Evolutionary conservation across 2,797 vertebrate species (phyloP).

Genomic region (Sitta carolinensis): DNA sequence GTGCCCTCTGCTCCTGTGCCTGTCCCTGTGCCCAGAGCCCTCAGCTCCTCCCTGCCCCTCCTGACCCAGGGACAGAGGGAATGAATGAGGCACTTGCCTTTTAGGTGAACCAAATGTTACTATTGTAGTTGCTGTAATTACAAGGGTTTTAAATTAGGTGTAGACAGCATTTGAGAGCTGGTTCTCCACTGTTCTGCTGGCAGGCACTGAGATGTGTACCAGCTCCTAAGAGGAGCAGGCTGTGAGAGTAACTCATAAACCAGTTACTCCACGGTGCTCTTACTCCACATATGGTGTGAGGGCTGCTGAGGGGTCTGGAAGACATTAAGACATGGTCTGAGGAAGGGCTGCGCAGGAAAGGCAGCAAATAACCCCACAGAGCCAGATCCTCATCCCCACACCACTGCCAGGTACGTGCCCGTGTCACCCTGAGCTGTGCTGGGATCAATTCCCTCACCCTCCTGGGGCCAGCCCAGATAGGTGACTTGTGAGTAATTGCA

Average conservation of each 20-base stretch:
- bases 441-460: background rate
- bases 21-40: background rate
- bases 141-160: slow-evolving; percentile 21
- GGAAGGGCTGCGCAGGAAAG: background rate
- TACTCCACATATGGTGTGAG: background rate
- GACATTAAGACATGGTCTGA: slow-evolving; percentile 44
- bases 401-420: background rate
- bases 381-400: background rate
- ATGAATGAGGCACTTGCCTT: background rate
- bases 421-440: background rate
- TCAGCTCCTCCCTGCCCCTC: background rate
- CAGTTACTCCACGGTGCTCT: background rate
- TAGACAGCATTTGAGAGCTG: slow-evolving; percentile 3
- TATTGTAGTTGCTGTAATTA: background rate
- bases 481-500: background rate
- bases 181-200: background rate
- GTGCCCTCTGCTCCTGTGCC: background rate
- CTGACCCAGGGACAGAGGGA: background rate
- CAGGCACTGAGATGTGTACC: slow-evolving; percentile 1
- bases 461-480: background rate
- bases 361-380: background rate
- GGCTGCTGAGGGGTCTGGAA: slow-evolving; percentile 58
- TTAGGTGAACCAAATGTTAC: slow-evolving; percentile 17
- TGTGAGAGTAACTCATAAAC: slow-evolving; percentile 39
- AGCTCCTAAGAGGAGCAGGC: slow-evolving; percentile 19